Evolutionary conservation across 2,113 vertebrate species (phyloP).

Genomic region (Apteryx mantelli): DNA sequence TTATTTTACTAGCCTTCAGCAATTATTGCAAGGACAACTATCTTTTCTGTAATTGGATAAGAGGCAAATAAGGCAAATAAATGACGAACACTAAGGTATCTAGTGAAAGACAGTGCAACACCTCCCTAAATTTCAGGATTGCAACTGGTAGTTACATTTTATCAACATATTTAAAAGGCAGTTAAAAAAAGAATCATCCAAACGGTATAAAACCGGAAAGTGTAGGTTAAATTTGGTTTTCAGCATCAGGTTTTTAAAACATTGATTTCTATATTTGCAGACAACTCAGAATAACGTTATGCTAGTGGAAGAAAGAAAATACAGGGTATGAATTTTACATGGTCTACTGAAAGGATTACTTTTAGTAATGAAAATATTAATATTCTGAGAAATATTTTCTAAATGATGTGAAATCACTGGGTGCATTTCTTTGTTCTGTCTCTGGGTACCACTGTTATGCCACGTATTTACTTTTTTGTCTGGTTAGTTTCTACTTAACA

Average conservation of each 20-base stretch:
- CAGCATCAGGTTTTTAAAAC: not conserved
- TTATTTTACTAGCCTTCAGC: not conserved
- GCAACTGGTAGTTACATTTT: not conserved
- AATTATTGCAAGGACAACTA: not conserved
- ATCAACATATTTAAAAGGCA: not conserved
- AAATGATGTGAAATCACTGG: not conserved
- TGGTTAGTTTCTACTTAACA: not conserved
- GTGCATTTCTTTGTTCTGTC: conserved; percentile 17
- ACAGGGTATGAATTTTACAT: not conserved
- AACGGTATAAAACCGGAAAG: not conserved
- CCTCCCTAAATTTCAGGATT: not conserved
- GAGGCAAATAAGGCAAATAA: not conserved
- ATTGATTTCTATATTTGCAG: not conserved
- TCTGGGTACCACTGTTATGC: not conserved
- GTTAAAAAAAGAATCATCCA: not conserved
- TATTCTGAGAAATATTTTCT: not conserved
- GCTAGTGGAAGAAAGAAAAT: not conserved
- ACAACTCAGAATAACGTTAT: not conserved
- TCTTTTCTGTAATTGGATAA: not conserved
- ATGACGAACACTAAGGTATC: not conserved
- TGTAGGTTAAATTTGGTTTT: not conserved
- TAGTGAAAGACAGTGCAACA: not conserved
- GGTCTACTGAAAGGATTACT: not conserved
- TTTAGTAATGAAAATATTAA: not conserved
- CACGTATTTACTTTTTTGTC: not conserved